A percentile compares a stretch with the other conserved stretches of the same genome.
phyloP scores from a whole-genome alignment of 2,888 invertebrate genomes.

The Hanleya hanleyi region DNA sequence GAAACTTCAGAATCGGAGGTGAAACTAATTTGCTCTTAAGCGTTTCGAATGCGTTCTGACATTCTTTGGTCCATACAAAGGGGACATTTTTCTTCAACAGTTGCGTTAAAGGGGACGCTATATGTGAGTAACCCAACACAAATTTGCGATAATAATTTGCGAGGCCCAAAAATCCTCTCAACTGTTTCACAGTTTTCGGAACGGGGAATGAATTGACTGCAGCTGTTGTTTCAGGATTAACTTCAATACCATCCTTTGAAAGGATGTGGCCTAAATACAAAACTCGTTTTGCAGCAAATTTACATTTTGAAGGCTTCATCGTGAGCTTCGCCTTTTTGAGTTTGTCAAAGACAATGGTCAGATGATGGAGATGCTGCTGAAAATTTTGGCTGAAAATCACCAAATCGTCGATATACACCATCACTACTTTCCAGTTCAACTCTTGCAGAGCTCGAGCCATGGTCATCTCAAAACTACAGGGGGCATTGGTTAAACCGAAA shows the following conservation, averaged over 20 bases:
- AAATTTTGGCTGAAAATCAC: no score
- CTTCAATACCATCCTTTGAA: background rate
- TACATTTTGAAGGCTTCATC: no score
- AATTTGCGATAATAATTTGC: no score
- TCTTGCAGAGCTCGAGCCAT: slow-evolving; percentile 11
- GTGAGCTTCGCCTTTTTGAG: background rate
- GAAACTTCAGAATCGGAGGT: slow-evolving; percentile 41
- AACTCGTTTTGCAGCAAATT: background rate
- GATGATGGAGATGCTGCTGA: slow-evolving; percentile 3
- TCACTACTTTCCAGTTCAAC: no score
- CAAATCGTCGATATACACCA: no score
- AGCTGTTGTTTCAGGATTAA: background rate
- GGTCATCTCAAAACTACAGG: background rate
- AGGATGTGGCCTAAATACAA: slow-evolving; percentile 5
- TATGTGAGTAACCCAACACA: slow-evolving; percentile 17
- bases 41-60: slow-evolving; percentile 57
- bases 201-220: background rate
- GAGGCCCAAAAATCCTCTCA: no score
- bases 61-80: no score
- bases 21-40: slow-evolving; percentile 51
- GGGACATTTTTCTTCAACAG: background rate
- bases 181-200: background rate
- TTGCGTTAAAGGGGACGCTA: slow-evolving; percentile 22
- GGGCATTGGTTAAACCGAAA: slow-evolving; percentile 10
- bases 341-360: background rate